phyloP scores from a whole-genome alignment of 2,113 vertebrate species.

The Psilopogon haemacephalus region DNA sequence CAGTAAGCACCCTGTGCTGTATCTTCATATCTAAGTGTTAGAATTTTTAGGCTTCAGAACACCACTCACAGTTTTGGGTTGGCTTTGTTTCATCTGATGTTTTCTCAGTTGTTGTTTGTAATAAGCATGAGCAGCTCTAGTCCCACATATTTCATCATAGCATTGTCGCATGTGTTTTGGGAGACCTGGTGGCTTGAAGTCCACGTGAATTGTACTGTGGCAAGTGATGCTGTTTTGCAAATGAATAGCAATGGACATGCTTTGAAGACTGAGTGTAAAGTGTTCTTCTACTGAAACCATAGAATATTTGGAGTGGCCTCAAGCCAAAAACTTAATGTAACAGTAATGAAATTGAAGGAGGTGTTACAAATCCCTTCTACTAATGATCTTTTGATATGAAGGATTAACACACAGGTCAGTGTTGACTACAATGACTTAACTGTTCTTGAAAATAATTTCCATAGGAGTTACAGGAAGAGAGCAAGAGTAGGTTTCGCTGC shows the following conservation, averaged over 20 bases:
- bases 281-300: constrained; percentile 53
- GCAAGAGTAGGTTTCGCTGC: not conserved
- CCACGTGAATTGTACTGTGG: not conserved
- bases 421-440: not conserved
- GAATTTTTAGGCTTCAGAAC: not conserved
- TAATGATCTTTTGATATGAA: not conserved
- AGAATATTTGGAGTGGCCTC: constrained; percentile 54
- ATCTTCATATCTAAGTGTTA: not conserved
- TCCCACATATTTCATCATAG: not conserved
- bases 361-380: not conserved
- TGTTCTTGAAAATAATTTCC: constrained; percentile 14
- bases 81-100: not conserved
- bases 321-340: constrained; percentile 27
- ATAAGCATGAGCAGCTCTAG: not conserved
- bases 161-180: not conserved
- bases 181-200: not conserved
- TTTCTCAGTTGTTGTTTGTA: not conserved
- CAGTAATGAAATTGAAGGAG: not conserved
- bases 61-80: not conserved
- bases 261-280: constrained; percentile 35
- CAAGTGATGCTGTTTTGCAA: not conserved
- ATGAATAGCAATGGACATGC: constrained; percentile 31
- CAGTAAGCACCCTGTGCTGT: not conserved
- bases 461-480: not conserved
- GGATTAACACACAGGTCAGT: not conserved